phyloP scores from a whole-genome alignment of 2,888 invertebrate species.

The Diplolepis rosae region DNA sequence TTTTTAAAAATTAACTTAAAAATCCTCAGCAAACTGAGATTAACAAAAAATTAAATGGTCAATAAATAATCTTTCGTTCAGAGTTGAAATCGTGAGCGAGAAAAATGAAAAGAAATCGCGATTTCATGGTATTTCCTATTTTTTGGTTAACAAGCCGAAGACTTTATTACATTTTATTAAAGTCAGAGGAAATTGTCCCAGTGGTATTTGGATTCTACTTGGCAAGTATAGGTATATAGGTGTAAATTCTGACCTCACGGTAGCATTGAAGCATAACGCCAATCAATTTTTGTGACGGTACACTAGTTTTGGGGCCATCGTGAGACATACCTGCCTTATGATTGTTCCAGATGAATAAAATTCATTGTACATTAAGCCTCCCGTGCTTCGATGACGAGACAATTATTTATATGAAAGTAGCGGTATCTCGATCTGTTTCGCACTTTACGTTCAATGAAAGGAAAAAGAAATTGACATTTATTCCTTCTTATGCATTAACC shows the following conservation, averaged over 20 bases:
- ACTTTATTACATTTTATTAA: constrained; percentile 11
- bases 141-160: background rate
- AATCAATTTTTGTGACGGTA: constrained; percentile 63
- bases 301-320: constrained; percentile 53
- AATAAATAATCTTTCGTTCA: constrained; percentile 5
- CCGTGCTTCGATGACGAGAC: constrained; percentile 37
- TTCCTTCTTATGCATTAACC: background rate
- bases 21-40: background rate
- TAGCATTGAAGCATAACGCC: constrained; percentile 61
- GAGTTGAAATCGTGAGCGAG: background rate
- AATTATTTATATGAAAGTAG: constrained; percentile 40
- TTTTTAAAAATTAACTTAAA: too few relatives aligned
- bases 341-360: constrained; percentile 50
- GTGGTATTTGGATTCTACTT: constrained; percentile 7
- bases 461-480: background rate
- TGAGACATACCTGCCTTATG: constrained; percentile 46
- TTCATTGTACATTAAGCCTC: constrained; percentile 36
- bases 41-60: background rate
- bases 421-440: constrained; percentile 25
- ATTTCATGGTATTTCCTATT: constrained; percentile 48
- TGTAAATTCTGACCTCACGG: constrained; percentile 20
- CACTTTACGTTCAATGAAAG: background rate
- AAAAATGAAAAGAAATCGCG: constrained; percentile 41
- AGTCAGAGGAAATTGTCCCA: constrained; percentile 21
- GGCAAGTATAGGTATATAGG: constrained; percentile 13